These are phyloP conservation scores for Glyphotaelius pellucidus DNA, from an alignment of 2,888 invertebrate species.

Conservation along the genomic window DNA sequence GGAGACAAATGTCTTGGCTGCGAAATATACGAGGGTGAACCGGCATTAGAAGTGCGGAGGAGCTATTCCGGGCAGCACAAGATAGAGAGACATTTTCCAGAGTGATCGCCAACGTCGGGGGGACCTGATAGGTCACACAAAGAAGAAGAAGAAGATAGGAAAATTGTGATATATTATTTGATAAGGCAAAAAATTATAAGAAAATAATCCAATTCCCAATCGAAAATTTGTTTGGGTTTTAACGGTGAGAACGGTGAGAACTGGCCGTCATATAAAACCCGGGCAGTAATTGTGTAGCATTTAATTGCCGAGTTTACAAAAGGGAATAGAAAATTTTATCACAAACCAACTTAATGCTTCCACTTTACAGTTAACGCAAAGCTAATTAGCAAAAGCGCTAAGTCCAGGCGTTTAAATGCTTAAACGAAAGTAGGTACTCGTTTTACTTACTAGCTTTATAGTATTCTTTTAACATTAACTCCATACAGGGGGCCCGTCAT, in stretches of 20 bases:
- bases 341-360: constrained; percentile 8
- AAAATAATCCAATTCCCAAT: no score
- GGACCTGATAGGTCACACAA: no score
- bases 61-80: no score
- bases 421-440: not conserved
- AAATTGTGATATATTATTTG: no score
- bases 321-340: constrained; percentile 18
- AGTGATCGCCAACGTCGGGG: no score
- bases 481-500: no score
- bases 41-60: no score
- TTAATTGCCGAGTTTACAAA: not conserved
- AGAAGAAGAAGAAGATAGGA: no score
- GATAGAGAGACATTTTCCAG: no score
- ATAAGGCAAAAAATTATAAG: no score
- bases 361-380: constrained; percentile 19
- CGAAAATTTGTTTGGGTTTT: not conserved
- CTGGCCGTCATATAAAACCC: not conserved
- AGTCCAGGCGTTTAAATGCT: not conserved
- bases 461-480: not conserved
- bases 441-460: not conserved
- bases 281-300: not conserved
- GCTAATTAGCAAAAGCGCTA: constrained; percentile 17
- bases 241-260: not conserved
- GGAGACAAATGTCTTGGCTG: no score
- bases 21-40: no score